Conservation (phyloP, 2,888 invertebrate genomes). For the Parthenolecanium corni region DNA sequence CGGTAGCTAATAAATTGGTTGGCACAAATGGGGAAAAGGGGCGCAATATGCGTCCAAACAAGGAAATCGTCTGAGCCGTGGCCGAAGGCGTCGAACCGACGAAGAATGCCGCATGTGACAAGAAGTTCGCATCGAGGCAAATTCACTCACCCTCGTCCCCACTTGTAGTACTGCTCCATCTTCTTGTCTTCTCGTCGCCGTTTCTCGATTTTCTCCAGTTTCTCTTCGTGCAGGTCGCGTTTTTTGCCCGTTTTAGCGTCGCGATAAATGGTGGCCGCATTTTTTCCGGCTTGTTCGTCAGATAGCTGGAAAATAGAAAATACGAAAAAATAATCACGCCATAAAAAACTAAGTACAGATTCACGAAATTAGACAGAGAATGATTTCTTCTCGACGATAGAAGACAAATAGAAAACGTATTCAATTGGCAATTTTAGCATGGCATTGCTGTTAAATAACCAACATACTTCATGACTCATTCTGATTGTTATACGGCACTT, state of each 20-base stretch:
- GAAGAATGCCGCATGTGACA: not conserved
- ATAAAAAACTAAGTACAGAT: too few species aligned
- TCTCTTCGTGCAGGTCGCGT: slow-evolving; percentile 58
- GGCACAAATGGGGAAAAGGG: not conserved
- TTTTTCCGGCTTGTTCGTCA: slow-evolving; percentile 57
- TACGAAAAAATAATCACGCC: too few species aligned
- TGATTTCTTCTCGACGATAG: too few species aligned
- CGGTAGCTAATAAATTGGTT: slow-evolving; percentile 31
- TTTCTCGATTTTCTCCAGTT: slow-evolving; percentile 52
- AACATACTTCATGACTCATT: too few species aligned
- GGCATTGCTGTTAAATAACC: too few species aligned
- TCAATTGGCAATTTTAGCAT: too few species aligned
- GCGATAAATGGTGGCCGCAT: slow-evolving; percentile 57
- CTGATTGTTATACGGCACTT: too few species aligned
- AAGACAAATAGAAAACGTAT: too few species aligned
- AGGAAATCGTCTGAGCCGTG: too few species aligned
- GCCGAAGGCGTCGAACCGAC: not conserved
- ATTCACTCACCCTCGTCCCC: slow-evolving; percentile 63
- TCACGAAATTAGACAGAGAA: too few species aligned
- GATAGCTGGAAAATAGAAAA: slow-evolving; percentile 50
- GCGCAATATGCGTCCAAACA: not conserved
- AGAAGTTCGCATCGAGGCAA: not conserved
- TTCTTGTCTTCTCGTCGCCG: slow-evolving; percentile 48
- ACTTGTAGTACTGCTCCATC: slow-evolving; percentile 62
- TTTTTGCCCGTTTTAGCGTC: slow-evolving; percentile 53